Evolutionary conservation across 2,888 invertebrate species (phyloP), one percentile per base, ranked within the genome.

Genomic region (Cataglyphis rosenhaueri): DNA sequence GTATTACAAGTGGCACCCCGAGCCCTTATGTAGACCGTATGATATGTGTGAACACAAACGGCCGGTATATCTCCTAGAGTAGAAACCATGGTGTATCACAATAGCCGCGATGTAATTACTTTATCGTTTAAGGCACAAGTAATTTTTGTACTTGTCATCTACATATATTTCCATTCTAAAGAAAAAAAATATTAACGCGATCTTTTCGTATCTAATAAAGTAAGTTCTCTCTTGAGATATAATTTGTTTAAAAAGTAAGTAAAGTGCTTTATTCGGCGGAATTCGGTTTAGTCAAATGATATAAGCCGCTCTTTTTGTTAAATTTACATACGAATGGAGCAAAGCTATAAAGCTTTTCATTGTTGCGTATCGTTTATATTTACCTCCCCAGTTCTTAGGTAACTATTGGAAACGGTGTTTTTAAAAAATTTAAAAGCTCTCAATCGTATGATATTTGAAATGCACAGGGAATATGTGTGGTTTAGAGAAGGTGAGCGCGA

Each of bases 241-340:
- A 48, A 35, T 66, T 65, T 35, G 25, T 35, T 75, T 32, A n/a
- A 75, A 65, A 18, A 12, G n/a, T n/a, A n/a, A 8, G 21, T 12
- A 62, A 21, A 66, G 3, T n/a, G 15, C 66, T 66, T 25, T 2
- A 0, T 38, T 38, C 66, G 4, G 12, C 4, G 38, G 2, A 3
- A 38, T 61, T 32, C 15, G 21, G 12, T 75, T 65, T n/a, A 75
- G 32, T 62, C 32, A 25, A 66, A 52, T 38, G 35, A 35, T 21
- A n/a, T 35, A 18, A 75, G 65, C 8, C 21, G 35, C n/a, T 0
- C 21, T 2, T 0, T 12, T 0, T n/a, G 8, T 75, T 75, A 38
- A 25, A 75, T 66, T 75, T 52, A 52, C 66, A 75, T 75, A 75
- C 52, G 52, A 75, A 75, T 75, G 25, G 25, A 52, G 38, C 25